phyloP scores from a whole-genome alignment of 2,113 vertebrate species.

The Coreoperca whiteheadi region DNA sequence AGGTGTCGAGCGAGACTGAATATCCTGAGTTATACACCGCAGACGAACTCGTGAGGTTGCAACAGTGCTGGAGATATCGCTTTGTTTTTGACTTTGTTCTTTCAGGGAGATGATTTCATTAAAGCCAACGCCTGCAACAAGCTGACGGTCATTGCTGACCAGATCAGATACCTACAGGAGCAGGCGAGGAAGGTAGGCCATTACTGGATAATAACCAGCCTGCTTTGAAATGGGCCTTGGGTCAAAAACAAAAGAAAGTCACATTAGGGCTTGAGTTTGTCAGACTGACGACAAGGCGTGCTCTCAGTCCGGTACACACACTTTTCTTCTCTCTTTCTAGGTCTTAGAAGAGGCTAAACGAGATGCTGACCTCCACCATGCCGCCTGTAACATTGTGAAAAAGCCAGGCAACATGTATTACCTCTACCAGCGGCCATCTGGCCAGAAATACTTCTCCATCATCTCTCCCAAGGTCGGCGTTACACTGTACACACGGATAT shows the following conservation, averaged over 20 bases:
- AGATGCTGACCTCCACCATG: slow-evolving; percentile 93
- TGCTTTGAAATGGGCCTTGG: too few relatives aligned
- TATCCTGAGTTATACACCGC: too few relatives aligned
- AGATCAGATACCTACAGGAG: slow-evolving; percentile 93
- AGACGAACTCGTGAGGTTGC: too few relatives aligned
- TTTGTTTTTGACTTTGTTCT: too few relatives aligned
- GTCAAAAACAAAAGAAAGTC: too few relatives aligned
- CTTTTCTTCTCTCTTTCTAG: slow-evolving; percentile 71
- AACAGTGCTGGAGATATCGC: too few relatives aligned
- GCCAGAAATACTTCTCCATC: slow-evolving; percentile 96
- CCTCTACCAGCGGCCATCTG: slow-evolving; percentile 90
- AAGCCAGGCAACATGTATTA: slow-evolving; percentile 95
- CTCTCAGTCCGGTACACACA: too few relatives aligned
- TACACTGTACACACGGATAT: background rate
- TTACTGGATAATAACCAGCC: too few relatives aligned
- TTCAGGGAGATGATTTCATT: slow-evolving; percentile 92
- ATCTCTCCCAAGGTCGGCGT: slow-evolving; percentile 91
- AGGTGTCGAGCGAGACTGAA: slow-evolving; percentile 86
- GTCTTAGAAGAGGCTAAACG: slow-evolving; percentile 93
- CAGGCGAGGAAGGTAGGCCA: slow-evolving; percentile 94
- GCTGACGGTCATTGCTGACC: slow-evolving; percentile 92
- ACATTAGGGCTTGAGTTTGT: too few relatives aligned
- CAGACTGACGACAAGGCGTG: too few relatives aligned
- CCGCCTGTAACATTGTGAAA: slow-evolving; percentile 96
- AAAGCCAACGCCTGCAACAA: slow-evolving; percentile 93